These are phyloP conservation scores for Alethe castanea DNA, from an alignment of 2,113 vertebrate species.

Conservation along the genomic window DNA sequence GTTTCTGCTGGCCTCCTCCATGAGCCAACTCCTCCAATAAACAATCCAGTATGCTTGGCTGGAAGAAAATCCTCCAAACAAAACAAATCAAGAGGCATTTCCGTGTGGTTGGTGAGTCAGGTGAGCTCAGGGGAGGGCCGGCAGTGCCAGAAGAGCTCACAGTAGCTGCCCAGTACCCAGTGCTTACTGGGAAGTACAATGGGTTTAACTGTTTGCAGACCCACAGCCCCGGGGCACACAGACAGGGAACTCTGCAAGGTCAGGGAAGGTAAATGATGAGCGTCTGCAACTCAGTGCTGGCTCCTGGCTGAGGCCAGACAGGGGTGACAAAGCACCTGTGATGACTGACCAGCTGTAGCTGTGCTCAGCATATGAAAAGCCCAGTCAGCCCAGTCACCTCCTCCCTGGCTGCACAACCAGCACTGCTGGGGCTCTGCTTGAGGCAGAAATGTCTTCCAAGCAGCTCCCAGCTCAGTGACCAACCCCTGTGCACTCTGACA, in stretches of 20 bases:
- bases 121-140: not conserved
- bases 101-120: accelerated
- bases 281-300: accelerated
- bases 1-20: not conserved
- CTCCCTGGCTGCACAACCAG: not conserved
- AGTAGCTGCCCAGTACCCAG: not conserved
- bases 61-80: not conserved
- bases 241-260: not conserved
- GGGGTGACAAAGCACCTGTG: not conserved
- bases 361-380: not conserved
- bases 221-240: not conserved
- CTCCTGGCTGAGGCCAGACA: not conserved
- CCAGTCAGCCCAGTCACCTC: not conserved
- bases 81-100: not conserved
- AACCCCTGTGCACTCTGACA: not conserved
- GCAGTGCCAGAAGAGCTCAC: not conserved
- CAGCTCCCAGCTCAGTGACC: accelerated
- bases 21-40: accelerated
- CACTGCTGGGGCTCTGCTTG: accelerated
- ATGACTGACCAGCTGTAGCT: not conserved
- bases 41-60: not conserved
- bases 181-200: not conserved
- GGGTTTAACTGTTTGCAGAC: not conserved
- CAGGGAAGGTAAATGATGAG: not conserved
- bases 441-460: not conserved